Evolutionary conservation across 30 jellyfish, hydroid and myxozoan species (phyloP), one percentile per base, ranked within the genome.

Genomic region (Aurelia sp.): DNA sequence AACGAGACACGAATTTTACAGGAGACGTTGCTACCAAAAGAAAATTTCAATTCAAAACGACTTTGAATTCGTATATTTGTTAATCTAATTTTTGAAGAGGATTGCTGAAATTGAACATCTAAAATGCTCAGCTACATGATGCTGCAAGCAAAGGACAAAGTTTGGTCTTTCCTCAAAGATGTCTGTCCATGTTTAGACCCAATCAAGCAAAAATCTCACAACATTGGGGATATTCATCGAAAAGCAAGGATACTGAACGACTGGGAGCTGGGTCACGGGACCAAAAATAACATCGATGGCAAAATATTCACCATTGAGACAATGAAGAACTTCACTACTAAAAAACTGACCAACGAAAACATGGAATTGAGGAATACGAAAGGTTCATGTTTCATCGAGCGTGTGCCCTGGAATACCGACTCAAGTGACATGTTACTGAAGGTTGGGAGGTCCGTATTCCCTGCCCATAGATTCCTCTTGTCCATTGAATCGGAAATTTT

Each of bases 401-500:
- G 55, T 16, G 78, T 86, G 59, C 91, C 96, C 4, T 87, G 96
- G 96, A 65, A 62, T 11, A 87, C 87, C 5, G 87, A 67, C 38
- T 58, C 79, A 12, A 50, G 84, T 70, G 96, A 87, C 44, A 44
- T 87, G 91, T 38, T 77, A 21, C 66, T 87, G 58, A 69, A 71
- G 48, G 91, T 87, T 44, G 96, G 86, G 27, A 78, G 78, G 17
- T 77, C 96, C 11, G 63, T 76, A 17, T 87, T 87, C 63, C 96
- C 89, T 9, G 96, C 78, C 48, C 87, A 87, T 59, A 61, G 69
- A 27, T 76, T 68, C 57, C 67, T 76, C 57, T 58, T 87, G 70
- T 87, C 91, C 35, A 70, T 78, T 27, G 96, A 87, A 52, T 87
- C 96, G 8, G 96, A 87, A 27, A 87, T 87, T 31, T 40, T 87